Percentiles rank a stretch among this genome's conserved stretches.
Conservation (phyloP, 2,113 vertebrate genomes). For the Scophthalmus maximus region DNA sequence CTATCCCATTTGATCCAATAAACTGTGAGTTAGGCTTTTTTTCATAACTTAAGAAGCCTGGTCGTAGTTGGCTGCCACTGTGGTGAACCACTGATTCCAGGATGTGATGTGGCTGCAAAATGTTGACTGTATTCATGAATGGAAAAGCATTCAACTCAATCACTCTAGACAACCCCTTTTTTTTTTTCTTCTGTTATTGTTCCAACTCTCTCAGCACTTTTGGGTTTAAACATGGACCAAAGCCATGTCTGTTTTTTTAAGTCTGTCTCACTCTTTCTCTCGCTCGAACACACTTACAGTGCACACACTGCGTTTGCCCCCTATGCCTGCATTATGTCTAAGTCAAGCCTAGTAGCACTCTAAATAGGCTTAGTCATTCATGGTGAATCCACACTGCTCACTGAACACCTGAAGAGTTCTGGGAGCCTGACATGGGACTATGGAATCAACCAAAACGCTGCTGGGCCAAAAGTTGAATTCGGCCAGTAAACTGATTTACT, state of each 20-base stretch:
- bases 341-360: constrained; percentile 14
- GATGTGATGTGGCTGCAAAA: constrained; percentile 62
- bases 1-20: constrained; percentile 28
- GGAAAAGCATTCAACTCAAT: constrained; percentile 57
- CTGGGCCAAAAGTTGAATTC: not conserved
- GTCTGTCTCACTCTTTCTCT: not conserved
- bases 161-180: constrained; percentile 20
- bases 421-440: not conserved
- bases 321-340: not conserved
- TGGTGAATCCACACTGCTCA: constrained; percentile 26
- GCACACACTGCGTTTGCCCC: constrained; percentile 18
- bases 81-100: constrained; percentile 71
- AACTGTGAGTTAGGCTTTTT: constrained; percentile 32
- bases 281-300: not conserved
- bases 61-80: constrained; percentile 38
- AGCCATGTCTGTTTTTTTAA: constrained; percentile 29
- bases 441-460: constrained; percentile 23
- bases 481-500: not conserved
- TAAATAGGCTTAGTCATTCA: constrained; percentile 1
- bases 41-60: constrained; percentile 11
- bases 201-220: constrained; percentile 67
- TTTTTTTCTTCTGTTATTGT: constrained; percentile 26
- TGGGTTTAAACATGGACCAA: constrained; percentile 39
- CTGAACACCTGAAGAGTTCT: constrained; percentile 18
- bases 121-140: constrained; percentile 60